phyloP scores from a whole-genome alignment of 2,888 invertebrate genomes.

The Parascotia fuliginaria region DNA sequence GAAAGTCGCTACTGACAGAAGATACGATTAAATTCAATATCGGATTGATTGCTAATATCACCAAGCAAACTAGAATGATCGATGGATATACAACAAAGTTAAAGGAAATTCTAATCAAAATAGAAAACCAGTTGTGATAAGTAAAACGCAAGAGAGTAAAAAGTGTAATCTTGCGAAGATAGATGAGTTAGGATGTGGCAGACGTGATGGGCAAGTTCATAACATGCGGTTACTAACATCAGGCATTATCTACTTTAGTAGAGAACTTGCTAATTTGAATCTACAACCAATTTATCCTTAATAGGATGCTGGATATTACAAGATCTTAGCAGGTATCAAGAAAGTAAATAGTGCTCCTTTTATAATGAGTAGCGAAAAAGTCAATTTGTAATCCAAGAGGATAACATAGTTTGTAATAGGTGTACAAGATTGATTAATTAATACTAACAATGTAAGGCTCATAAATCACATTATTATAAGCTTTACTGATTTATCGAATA shows the following conservation, averaged over 20 bases:
- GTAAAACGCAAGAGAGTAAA: conserved; percentile 46
- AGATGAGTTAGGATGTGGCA: conserved; percentile 46
- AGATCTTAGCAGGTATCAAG: background rate
- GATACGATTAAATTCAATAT: too few relatives aligned
- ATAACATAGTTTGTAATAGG: too few relatives aligned
- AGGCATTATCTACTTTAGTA: conserved; percentile 17
- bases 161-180: conserved; percentile 56
- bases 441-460: too few relatives aligned
- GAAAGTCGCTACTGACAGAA: too few relatives aligned
- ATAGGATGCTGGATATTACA: background rate
- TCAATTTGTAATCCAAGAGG: too few relatives aligned
- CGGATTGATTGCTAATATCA: background rate
- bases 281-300: conserved; percentile 7
- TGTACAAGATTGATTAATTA: too few relatives aligned
- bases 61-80: background rate
- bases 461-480: too few relatives aligned
- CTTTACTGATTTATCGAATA: too few relatives aligned
- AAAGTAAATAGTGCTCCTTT: background rate
- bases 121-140: conserved; percentile 45
- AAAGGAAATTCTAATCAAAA: conserved; percentile 49
- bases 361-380: too few relatives aligned
- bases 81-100: background rate
- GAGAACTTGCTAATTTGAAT: conserved; percentile 30
- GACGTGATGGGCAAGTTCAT: conserved; percentile 46
- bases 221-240: conserved; percentile 45